Conservation (phyloP, 2,888 invertebrate genomes). For the Amblyteles armatorius region DNA sequence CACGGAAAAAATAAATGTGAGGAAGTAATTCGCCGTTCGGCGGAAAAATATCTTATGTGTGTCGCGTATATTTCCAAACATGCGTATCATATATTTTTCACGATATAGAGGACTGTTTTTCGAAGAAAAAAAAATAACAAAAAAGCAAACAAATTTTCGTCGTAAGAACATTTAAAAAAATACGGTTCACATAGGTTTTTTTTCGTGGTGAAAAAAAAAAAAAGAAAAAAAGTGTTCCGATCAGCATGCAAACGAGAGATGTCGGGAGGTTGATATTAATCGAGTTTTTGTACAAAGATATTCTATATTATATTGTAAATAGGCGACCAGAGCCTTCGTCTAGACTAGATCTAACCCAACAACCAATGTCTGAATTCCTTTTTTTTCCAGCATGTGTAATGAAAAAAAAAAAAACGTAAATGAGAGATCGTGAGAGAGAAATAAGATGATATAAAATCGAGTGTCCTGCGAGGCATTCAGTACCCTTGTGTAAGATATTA, state of each 20-base stretch:
- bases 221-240: not conserved
- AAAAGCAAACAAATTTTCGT: not conserved
- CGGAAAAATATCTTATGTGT: conserved; percentile 12
- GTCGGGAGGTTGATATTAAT: conserved; percentile 68
- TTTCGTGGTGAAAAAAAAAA: conserved; percentile 17
- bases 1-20: conserved; percentile 56
- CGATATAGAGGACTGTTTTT: not conserved
- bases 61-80: not conserved
- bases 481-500: conserved; percentile 68
- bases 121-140: not conserved
- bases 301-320: conserved; percentile 80
- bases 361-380: conserved; percentile 77
- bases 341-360: conserved; percentile 72
- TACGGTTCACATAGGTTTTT: not conserved
- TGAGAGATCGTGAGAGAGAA: conserved; percentile 33
- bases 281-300: conserved; percentile 72
- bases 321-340: conserved; percentile 74
- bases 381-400: conserved; percentile 68
- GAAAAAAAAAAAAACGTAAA: conserved; percentile 39
- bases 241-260: conserved; percentile 7
- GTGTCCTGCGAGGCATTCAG: conserved; percentile 50
- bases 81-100: conserved; percentile 12
- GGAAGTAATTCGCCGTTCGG: conserved; percentile 26
- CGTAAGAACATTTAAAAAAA: not conserved
- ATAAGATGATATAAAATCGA: conserved; percentile 41